phyloP scores from a whole-genome alignment of 2,113 vertebrate genomes.

The Plestiodon gilberti region DNA sequence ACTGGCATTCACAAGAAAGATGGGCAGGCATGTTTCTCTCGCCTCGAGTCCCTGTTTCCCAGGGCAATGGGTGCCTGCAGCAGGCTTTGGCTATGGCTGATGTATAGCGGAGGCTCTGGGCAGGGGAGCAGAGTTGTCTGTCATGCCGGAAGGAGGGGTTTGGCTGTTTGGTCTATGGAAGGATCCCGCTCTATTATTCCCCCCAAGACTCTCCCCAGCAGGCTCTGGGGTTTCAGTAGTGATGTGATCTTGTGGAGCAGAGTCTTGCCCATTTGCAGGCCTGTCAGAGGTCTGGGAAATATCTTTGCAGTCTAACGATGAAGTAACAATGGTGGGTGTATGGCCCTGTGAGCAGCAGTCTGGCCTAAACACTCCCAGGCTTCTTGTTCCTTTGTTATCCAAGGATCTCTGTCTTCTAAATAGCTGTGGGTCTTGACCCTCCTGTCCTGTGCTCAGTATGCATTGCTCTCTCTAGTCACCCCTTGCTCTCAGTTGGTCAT shows the following conservation, averaged over 20 bases:
- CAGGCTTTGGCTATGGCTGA: not conserved
- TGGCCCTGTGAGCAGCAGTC: too few relatives aligned
- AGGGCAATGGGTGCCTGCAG: not conserved
- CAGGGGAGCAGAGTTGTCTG: not conserved
- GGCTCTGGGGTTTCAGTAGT: not conserved
- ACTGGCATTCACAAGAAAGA: not conserved
- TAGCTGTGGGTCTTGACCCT: too few relatives aligned
- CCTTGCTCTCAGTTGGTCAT: too few relatives aligned
- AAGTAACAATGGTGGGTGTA: too few relatives aligned
- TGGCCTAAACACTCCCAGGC: too few relatives aligned
- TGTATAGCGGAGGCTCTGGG: not conserved
- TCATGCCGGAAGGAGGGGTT: not conserved
- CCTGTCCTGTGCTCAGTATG: too few relatives aligned
- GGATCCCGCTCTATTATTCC: not conserved
- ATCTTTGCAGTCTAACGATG: too few relatives aligned
- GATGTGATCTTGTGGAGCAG: not conserved
- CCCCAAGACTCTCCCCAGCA: not conserved
- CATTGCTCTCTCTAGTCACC: too few relatives aligned
- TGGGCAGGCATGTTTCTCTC: not conserved
- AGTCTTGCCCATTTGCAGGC: too few relatives aligned
- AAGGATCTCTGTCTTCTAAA: too few relatives aligned
- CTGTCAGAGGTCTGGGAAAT: too few relatives aligned
- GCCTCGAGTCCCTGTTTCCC: not conserved
- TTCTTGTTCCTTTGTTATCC: too few relatives aligned
- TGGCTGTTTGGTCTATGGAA: not conserved